Base-by-base conservation (phyloP, 2,113 vertebrate species). In the Macheiramphus alcinus region DNA sequence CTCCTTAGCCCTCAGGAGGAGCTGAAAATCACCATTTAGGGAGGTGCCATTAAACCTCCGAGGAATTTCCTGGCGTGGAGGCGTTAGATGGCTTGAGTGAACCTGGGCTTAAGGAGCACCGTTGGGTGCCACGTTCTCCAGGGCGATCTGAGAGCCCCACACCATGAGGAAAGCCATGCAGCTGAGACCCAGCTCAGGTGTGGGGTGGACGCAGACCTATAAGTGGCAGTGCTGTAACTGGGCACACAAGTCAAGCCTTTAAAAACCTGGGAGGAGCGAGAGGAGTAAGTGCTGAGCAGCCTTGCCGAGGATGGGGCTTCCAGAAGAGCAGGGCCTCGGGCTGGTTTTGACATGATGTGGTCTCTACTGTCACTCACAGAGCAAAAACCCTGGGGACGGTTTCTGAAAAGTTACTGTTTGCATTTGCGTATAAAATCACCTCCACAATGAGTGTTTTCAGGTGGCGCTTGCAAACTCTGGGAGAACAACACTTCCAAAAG, bases 51-150 rank as follows among this genome's bases (percentile, higher is more conserved):
- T 62, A 80, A 68, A 72, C 11, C 31, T 18, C 20, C 0, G 0
- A 4, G 6, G 23, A 56, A 45, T 52, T 94, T 45, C 17, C 22
- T 2, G 6, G 34, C 0, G 0, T 22, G 11, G 52, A 76, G 42
- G 16, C 47, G 15, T 26, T 43, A 52, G 53, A 27, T 3, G n/a
- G 53, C 43, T 61, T 9, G 13, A 83, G 26, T 1, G 1, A 76
- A 73, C 9, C 12, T 7, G 20, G 58, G 13, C 65, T 82, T 4
- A 11, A 42, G 65, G 42, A 72, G 65, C n/a, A 59, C 8, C 0
- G 0, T 1, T 22, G 22, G 27, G 34, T 86, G 47, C 59, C 75
- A 67, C 12, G 4, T 6, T 86, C 13, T 29, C 50, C 34, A 11
- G 53, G 16, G 9, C n/a, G 42, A 62, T 23, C 26, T 18, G 62